Evolutionary conservation across 2,797 vertebrate species (phyloP), one percentile per base, ranked within the genome.

Genomic region (Loriculus beryllinus): DNA sequence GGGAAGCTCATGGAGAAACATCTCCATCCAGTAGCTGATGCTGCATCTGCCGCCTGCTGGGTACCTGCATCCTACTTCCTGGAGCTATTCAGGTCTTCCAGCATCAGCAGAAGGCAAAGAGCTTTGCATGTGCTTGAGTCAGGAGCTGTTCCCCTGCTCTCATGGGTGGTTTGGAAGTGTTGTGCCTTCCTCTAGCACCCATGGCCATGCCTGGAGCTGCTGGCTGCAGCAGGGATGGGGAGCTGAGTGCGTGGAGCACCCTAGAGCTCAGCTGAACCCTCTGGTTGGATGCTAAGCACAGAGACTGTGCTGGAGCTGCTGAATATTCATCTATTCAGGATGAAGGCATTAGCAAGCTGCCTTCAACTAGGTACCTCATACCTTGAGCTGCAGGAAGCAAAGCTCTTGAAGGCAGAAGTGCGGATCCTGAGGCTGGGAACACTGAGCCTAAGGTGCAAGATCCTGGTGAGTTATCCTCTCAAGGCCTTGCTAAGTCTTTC

Each of bases 161-260:
- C 0, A 1, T 0, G 15, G 28, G 6, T 23, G 19, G n/a, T 54
- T 25, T 1, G 8, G 29, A 16, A 13, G 45, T 14, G 40, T 18
- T 0, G 2, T 33, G 86, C 26, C 63, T 57, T 70, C 51, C 43
- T 31, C 2, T 2, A 42, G 63, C 26, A 12, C 7, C 62, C 26
- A 0, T 1, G 63, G 62, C 35, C 12, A 0, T 21, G 64, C 48
- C 28, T 4, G 45, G 71, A 59, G 70, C 15, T 52, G 42, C 47
- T 1, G 10, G 22, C 37, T 37, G 23, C 69, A 31, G n/a, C 26
- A 22, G 62, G 21, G 37, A 14, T 59, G 52, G 43, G 82, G 62
- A 67, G 56, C 5, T n/a, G 25, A 13, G 45, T 15, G 29, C 33
- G 3, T 31, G 90, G 75, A 75, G 45, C 69, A 70, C 21, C 40